Conservation (phyloP, 2,888 invertebrate species). For the Chirona hameri region DNA sequence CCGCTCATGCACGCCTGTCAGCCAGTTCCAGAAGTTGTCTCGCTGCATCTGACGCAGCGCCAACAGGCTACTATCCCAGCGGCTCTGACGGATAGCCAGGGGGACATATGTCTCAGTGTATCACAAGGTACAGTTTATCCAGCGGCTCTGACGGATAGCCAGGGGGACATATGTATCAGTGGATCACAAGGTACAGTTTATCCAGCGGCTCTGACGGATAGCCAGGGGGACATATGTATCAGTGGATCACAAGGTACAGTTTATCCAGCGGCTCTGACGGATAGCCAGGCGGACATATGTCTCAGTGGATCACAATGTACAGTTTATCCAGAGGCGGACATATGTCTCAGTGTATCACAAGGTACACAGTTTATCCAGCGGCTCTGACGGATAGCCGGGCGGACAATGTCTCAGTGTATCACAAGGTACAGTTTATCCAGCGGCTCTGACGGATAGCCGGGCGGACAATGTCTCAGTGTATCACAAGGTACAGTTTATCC, state of each 20-base stretch:
- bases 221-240: neutral
- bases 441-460: neutral
- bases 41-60: conserved; percentile 79
- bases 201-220: neutral
- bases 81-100: conserved; percentile 75
- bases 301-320: too few relatives aligned
- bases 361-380: neutral
- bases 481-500: too few relatives aligned
- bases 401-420: too few relatives aligned
- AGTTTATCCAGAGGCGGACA: too few relatives aligned
- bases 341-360: too few relatives aligned
- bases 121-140: neutral
- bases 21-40: conserved; percentile 82
- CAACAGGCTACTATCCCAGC: conserved; percentile 72
- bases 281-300: too few relatives aligned
- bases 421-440: neutral
- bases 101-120: too few relatives aligned
- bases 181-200: too few relatives aligned
- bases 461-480: too few relatives aligned
- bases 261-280: neutral
- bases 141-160: neutral
- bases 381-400: neutral
- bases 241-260: too few relatives aligned
- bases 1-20: conserved; percentile 73
- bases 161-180: neutral